Evolutionary conservation across 2,113 vertebrate genomes (phyloP).

Genomic region (Meleagris gallopavo): DNA sequence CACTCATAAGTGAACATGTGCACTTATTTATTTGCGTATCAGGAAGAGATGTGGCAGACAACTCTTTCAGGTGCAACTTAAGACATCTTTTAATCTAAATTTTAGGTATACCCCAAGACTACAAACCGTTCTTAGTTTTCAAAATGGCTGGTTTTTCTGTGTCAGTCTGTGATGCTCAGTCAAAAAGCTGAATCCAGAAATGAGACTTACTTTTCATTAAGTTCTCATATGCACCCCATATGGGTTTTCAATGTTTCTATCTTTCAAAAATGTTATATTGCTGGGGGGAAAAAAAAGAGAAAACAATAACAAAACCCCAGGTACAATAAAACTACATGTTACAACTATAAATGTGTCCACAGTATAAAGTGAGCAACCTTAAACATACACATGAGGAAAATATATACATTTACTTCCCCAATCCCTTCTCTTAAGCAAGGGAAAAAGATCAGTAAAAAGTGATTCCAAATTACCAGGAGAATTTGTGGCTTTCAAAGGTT

Average conservation of each 20-base stretch:
- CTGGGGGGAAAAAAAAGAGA: neutral
- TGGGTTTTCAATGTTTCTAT: conserved; percentile 23
- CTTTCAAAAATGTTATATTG: conserved; percentile 21
- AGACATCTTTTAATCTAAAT: neutral
- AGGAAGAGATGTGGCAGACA: neutral
- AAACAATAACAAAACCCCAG: conserved; percentile 4
- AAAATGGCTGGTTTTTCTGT: neutral
- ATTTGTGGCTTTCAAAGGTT: neutral
- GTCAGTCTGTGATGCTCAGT: conserved; percentile 32
- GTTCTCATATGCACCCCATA: conserved; percentile 54
- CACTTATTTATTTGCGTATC: fast-evolving
- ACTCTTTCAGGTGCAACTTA: neutral
- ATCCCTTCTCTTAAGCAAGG: neutral
- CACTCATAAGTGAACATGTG: neutral
- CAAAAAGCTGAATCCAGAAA: conserved; percentile 23
- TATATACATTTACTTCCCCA: neutral
- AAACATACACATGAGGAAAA: conserved; percentile 24
- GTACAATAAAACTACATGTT: conserved; percentile 30
- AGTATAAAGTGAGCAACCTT: neutral
- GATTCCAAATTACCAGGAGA: neutral
- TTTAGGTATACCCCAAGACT: neutral
- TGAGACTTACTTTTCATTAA: conserved; percentile 51
- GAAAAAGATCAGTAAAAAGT: neutral
- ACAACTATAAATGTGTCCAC: conserved; percentile 12
- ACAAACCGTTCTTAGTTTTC: neutral